Evolutionary conservation across 2,113 vertebrate species (phyloP).

Genomic region (Sphyrna mokarran): DNA sequence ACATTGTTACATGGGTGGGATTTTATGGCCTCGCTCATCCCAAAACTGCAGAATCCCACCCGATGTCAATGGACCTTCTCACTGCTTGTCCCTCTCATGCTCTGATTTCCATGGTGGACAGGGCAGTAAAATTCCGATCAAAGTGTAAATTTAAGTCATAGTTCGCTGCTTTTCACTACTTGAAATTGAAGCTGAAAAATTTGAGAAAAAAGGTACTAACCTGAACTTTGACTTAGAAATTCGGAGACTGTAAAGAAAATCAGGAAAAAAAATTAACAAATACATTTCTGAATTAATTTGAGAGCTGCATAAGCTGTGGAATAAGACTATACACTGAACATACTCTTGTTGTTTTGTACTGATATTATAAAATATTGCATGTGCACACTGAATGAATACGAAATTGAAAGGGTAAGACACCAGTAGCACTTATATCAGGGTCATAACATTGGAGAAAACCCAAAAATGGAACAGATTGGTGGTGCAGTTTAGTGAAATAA

Average conservation of each 20-base stretch:
- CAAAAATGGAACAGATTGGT: slow-evolving; percentile 3
- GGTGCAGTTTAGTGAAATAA: not conserved
- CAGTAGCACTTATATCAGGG: not conserved
- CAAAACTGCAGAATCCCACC: too few species aligned
- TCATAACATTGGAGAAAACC: not conserved
- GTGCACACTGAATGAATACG: not conserved
- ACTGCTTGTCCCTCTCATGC: too few species aligned
- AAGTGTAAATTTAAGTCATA: not conserved
- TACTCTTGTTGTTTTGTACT: not conserved
- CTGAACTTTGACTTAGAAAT: slow-evolving; percentile 98
- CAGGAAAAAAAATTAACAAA: not conserved
- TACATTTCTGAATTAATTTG: not conserved
- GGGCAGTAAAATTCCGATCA: too few species aligned
- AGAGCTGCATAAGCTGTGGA: not conserved
- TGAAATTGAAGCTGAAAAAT: slow-evolving; percentile 13
- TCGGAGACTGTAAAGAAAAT: slow-evolving; percentile 73
- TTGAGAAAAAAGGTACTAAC: slow-evolving; percentile 65
- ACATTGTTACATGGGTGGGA: not conserved
- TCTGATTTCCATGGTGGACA: too few species aligned
- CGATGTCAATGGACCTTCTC: too few species aligned
- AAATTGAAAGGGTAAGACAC: not conserved
- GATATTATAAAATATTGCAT: not conserved
- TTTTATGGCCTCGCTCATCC: too few species aligned
- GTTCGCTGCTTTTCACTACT: not conserved
- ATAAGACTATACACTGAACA: not conserved